phyloP scores from a whole-genome alignment of 2,113 vertebrate species.

The Ailurus styani region DNA sequence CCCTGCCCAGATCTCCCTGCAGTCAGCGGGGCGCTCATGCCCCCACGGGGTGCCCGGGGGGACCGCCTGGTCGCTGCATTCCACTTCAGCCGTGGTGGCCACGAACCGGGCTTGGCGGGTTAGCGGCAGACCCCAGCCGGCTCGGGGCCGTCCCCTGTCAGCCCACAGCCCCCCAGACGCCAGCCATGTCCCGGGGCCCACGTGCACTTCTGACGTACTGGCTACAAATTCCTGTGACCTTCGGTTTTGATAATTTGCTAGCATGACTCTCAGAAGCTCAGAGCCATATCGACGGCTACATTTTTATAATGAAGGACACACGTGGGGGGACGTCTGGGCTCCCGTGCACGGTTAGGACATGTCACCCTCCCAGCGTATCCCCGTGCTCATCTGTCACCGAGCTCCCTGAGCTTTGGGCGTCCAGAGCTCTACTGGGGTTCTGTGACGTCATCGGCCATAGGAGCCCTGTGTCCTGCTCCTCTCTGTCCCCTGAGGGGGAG shows the following conservation, averaged over 20 bases:
- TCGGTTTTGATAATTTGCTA: neutral
- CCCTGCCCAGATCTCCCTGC: neutral
- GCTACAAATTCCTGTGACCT: neutral
- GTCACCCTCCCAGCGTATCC: neutral
- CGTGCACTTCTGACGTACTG: neutral
- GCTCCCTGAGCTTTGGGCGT: neutral
- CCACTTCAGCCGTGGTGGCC: neutral
- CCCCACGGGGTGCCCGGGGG: no score
- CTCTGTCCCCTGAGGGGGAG: neutral
- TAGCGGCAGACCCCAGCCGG: neutral
- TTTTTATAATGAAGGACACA: neutral
- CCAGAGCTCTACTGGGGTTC: neutral
- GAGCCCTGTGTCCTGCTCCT: neutral
- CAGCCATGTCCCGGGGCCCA: neutral
- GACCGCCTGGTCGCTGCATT: accelerated
- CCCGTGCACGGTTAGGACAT: no score
- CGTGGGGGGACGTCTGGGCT: accelerated
- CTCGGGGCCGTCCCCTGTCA: neutral
- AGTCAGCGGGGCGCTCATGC: accelerated
- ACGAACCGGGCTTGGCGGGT: neutral
- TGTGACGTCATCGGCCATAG: neutral
- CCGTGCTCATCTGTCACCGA: accelerated
- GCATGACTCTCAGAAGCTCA: neutral
- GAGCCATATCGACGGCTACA: accelerated
- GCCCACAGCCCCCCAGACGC: accelerated